Base-by-base conservation (phyloP, 2,888 invertebrate genomes). In the Ephialtes manifestator region DNA sequence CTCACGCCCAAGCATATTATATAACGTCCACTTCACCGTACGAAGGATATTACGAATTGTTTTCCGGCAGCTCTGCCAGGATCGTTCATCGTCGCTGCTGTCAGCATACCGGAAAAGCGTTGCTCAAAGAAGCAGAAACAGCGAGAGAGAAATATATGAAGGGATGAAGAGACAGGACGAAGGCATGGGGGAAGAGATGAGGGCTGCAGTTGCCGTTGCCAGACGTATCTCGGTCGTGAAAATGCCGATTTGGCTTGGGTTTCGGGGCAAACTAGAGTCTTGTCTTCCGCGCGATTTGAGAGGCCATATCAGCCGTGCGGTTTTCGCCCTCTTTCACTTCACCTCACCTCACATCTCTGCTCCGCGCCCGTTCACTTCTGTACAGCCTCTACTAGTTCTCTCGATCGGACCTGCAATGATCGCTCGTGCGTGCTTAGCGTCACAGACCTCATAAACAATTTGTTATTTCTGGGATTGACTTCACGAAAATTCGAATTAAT, bases 211-310 rank as follows among this genome's bases (percentile, higher is more conserved):
- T 81, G 75, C 81, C 71, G 76, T 58, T 84, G 84, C 86, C 87
- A 86, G 86, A 84, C 84, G 86, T 87, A 86, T 84, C 76, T 77
- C 76, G 84, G 65, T 86, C 86, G 86, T 84, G 84, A 86, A 87
- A 86, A 87, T 86, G 85, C 68, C 86, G 86, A 87, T 87, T 87
- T 87, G 86, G 87, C 86, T 74, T 78, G 77, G 84, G 84, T 81
- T 81, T 84, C 81, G 79, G n/a, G 70, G 75, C 81, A 76, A 87
- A 86, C 86, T 79, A 46, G 85, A 84, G 86, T 86, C 81, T 81
- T 79, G 84, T 87, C 87, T 87, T 87, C 87, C 87, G 53, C 84
- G 81, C 86, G 87, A 86, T 87, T 87, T 87, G 86, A 84, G 84
- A 76, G 68, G 81, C 84, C 81, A 76, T 87, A 84, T 86, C 81